These are phyloP conservation scores for Amblyopsis rosae DNA, from an alignment of 2,113 vertebrate species.

Conservation along the genomic window DNA sequence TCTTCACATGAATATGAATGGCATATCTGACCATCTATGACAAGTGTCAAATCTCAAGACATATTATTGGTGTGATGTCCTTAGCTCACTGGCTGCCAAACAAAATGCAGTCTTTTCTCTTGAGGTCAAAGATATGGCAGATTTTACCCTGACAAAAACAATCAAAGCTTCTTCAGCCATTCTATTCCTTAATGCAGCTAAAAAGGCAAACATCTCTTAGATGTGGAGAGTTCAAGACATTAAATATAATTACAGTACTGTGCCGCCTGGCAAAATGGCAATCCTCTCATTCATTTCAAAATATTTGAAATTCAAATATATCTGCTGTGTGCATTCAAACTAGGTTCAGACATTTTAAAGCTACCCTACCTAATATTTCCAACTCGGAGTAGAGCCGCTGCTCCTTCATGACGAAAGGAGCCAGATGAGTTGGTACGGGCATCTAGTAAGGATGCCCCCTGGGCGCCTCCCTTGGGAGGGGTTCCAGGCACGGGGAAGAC, in stretches of 20 bases:
- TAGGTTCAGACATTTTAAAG: no score
- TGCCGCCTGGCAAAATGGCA: background rate
- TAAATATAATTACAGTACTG: background rate
- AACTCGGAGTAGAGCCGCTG: no score
- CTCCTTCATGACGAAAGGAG: no score
- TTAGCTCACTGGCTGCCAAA: background rate
- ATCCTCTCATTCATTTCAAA: background rate
- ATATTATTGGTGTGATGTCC: background rate
- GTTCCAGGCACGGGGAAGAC: no score
- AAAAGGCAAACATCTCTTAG: no score
- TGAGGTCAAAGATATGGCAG: background rate
- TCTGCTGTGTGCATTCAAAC: background rate
- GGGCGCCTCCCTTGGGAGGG: no score
- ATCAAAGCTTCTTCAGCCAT: background rate
- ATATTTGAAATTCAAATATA: no score
- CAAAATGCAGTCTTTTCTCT: background rate
- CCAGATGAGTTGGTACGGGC: no score
- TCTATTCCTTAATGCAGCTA: background rate
- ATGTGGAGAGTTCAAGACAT: background rate
- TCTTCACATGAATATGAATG: background rate
- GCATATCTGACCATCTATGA: background rate
- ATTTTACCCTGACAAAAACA: background rate
- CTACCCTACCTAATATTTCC: no score
- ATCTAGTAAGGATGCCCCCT: no score
- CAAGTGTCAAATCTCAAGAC: background rate